Base-by-base conservation (phyloP, 2,797 vertebrate species). In the Eurystomus glaucurus region DNA sequence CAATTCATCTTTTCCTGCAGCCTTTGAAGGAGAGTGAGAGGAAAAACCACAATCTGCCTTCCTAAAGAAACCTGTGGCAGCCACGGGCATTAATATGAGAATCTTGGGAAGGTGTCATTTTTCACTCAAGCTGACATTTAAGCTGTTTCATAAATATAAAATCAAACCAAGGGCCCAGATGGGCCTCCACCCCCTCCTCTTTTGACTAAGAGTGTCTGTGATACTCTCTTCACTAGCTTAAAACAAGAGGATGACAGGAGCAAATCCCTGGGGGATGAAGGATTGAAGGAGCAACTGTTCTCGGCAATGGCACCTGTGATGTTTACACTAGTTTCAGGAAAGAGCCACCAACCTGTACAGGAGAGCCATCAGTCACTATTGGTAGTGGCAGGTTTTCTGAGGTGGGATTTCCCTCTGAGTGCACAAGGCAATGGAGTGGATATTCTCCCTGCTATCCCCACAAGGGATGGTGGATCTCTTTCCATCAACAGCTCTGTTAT, bases 61-160 rank as follows among this genome's bases (percentile, higher is more conserved):
- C 82, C 85, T 94, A 96, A 93, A 97, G 94, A 97, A 98, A 97
- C 92, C 95, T 83, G 97, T 80, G 76, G 97, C 98, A 98, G 97
- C 97, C 97, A 98, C 65, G 79, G 97, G 97, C 98, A 97, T 98
- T 98, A 98, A 98, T 98, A 97, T 95, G 97, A 98, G 98, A 98
- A 98, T 93, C 96, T 85, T 92, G 93, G 85, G 97, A 98, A 97
- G 97, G 98, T 98, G 97, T 97, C 95, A 4, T 98, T 98, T 98
- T 98, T 98, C 98, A 98, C 98, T 98, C 97, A 98, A 97, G 97
- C 97, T 98, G 98, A 98, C 98, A 98, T 98, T 98, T 98, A 98
- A 98, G 98, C 97, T 98, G 97, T 98, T 98, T 98, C 97, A 98
- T 98, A 98, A 98, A 98, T 98, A 98, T 97, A 96, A 98, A 98